Evolutionary conservation across 37 sponge, comb jelly and placozoan species (phyloP).

Genomic region (Beroe ovata): DNA sequence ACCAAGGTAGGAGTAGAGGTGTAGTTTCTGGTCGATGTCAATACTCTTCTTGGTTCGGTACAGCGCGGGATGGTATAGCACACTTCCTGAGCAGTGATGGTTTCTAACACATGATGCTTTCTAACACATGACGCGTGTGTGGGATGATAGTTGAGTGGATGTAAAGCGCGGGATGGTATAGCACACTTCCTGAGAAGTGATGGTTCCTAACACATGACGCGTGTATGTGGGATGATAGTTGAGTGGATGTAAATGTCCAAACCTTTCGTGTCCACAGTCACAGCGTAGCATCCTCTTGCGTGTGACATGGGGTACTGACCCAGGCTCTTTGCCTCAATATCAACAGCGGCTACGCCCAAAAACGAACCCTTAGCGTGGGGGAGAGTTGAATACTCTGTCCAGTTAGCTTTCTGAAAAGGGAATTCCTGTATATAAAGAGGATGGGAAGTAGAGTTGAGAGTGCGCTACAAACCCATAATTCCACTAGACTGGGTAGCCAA

Average conservation of each 20-base stretch:
- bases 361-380: constrained; percentile 2
- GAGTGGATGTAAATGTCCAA: too few relatives aligned
- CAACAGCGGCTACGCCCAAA: constrained; percentile 48
- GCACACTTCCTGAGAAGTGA: constrained; percentile 4
- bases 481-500: too few relatives aligned
- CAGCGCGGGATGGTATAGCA: constrained; percentile 49
- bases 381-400: constrained; percentile 10
- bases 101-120: neutral
- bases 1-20: constrained; percentile 32
- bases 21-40: constrained; percentile 60
- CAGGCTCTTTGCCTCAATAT: constrained; percentile 50
- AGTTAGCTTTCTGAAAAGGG: constrained; percentile 28
- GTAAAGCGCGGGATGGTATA: constrained; percentile 55
- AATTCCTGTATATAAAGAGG: too few relatives aligned
- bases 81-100: neutral
- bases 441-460: too few relatives aligned
- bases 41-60: neutral
- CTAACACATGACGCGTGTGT: too few relatives aligned
- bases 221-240: too few relatives aligned
- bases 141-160: too few relatives aligned
- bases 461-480: too few relatives aligned
- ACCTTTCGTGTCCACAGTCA: constrained; percentile 44
- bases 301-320: constrained; percentile 34
- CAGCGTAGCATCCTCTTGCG: constrained; percentile 29
- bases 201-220: neutral